Evolutionary conservation across 2,797 vertebrate genomes (phyloP), one percentile per base, ranked within the genome.

Genomic region (Galaxias olidus): DNA sequence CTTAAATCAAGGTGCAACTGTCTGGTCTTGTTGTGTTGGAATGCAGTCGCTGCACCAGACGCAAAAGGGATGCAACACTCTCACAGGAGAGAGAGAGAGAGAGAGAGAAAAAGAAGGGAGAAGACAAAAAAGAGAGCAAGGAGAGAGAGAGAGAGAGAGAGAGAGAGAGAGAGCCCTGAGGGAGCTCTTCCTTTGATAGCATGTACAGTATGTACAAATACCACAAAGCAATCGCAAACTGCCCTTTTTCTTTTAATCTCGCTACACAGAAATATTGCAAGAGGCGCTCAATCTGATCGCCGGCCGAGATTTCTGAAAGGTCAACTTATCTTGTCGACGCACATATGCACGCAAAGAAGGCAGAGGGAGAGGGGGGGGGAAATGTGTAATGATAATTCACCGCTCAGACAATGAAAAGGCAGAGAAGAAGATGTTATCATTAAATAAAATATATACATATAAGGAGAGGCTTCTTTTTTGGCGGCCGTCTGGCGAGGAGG

Each of bases 251-350:
- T 81, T 87, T 87, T 91, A 92, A 92, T 94, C 91, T 93, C 83
- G 71, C 82, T 80, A 84, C 82, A 79, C 78, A 89, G 81, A 85
- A 92, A 92, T 93, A 91, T 92, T 91, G 90, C 91, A 94, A 91
- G 91, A 91, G 92, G 78, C 82, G 74, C 86, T 92, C 87, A 87
- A 91, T 93, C 90, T 90, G 93, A 94, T 94, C 89, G 80, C 84
- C 54, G 86, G 91, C 87, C 81, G 88, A 92, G 91, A 95, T 93
- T 94, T 92, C 78, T 70, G 90, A 95, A 96, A 96, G 94, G 95
- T 96, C 94, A 94, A 71, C 87, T 75, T 92, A 93, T 95, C 92
- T 93, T 88, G 79, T 83, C 86, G 89, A 85, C 30, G 19, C 93
- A 93, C 91, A 91, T 91, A 92, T 86, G 91, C 93, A 90, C 71